Evolutionary conservation across 2,113 vertebrate genomes (phyloP), one percentile per base, ranked within the genome.

Genomic region (Eublepharis macularius): DNA sequence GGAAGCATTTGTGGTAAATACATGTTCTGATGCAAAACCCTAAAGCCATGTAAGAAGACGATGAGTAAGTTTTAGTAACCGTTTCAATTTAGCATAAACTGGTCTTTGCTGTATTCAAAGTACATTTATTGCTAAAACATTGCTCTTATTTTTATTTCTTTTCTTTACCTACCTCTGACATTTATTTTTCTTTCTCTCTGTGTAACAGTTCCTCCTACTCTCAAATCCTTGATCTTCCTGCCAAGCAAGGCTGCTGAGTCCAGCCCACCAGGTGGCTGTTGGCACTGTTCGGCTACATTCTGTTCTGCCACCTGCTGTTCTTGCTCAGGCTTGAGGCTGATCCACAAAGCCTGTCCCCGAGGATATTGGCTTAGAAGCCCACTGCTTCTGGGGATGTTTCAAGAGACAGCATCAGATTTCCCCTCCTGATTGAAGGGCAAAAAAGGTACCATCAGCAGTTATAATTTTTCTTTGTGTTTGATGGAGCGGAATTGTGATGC

Each of bases 171-270:
- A 51, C 66, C 21, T 1, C 0, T 84, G 19, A 24, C 70, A 13
- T 45, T 77, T 68, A 80, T 86, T 49, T 17, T 63, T 65, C 57
- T 82, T 63, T 39, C 45, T 4, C 65, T 74, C 34, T 57, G 41
- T 0, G 0, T 60, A 63, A 47, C 80, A 79, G 41, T 81, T 85
- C 16, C 36, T 13, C 69, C 2, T 79, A 72, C 86, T 54, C 83
- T 39, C 0, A 1, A 68, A 54, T 77, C 80, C 87, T 81, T 74
- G 60, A 65, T 85, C 76, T 49, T 13, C 0, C 76, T 21, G 86
- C 66, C 86, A 74, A 57, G 34, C 17, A 26, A 86, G 78, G 85
- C 85, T 83, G 90, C 85, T 24, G 87, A 87, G 80, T 39, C 49
- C 66, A 80, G 70, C 69, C 69, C 43, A 80, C 34, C 6, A 4